These are phyloP conservation scores for Benthosema pterotum DNA, from an alignment of 2,797 vertebrate genomes.

Conservation along the genomic window DNA sequence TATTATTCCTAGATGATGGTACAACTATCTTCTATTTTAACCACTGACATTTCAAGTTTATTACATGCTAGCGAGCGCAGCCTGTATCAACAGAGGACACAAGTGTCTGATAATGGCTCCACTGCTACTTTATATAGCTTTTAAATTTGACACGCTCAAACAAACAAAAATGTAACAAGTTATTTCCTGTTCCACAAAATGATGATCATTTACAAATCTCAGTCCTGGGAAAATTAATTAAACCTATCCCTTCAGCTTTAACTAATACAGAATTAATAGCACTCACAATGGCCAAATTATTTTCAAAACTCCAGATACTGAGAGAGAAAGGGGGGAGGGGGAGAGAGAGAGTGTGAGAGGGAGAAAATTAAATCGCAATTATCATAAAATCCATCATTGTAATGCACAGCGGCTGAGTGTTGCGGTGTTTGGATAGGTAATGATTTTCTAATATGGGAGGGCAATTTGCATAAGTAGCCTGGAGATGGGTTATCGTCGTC, in stretches of 20 bases:
- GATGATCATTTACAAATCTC: constrained; percentile 66
- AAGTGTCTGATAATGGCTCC: constrained; percentile 25
- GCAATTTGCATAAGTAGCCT: constrained; percentile 99
- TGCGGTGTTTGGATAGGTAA: constrained; percentile 99
- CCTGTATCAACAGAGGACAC: constrained; percentile 13
- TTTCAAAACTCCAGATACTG: constrained; percentile 87
- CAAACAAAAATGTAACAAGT: constrained; percentile 48
- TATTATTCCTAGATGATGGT: not conserved
- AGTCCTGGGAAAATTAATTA: constrained; percentile 75
- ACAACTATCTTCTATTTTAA: constrained; percentile 4
- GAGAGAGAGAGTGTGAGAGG: constrained; percentile 38
- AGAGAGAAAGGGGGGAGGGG: constrained; percentile 40
- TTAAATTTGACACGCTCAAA: constrained; percentile 27
- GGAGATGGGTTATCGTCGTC: constrained; percentile 96
- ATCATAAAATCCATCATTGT: constrained; percentile 99
- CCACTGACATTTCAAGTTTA: not conserved
- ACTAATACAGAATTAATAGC: constrained; percentile 98
- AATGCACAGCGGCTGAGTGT: constrained; percentile 93
- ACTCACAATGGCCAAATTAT: constrained; percentile 90
- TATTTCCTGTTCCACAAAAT: constrained; percentile 56
- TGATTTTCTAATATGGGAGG: constrained; percentile 98
- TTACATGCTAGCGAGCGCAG: not conserved
- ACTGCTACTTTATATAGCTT: constrained; percentile 46
- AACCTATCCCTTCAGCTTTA: constrained; percentile 86
- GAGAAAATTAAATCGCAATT: constrained; percentile 97